Evolutionary conservation across 2,888 invertebrate genomes (phyloP).

Genomic region (Melanostoma mellinum): DNA sequence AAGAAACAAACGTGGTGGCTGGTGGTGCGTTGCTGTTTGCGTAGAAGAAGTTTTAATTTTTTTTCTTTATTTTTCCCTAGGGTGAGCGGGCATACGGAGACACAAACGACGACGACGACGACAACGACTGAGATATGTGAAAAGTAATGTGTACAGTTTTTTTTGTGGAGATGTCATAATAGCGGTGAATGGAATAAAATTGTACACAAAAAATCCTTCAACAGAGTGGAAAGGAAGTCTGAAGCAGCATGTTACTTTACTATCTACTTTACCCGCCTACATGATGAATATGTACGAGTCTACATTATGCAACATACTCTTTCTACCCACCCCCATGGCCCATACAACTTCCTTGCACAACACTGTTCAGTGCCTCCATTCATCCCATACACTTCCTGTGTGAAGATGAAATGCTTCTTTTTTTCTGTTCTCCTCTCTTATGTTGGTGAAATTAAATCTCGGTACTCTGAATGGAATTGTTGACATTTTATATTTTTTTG

Average conservation of each 20-base stretch:
- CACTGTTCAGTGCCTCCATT: constrained; percentile 2
- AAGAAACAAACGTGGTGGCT: constrained; percentile 8
- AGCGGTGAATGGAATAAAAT: constrained; percentile 46
- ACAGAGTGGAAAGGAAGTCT: constrained; percentile 5
- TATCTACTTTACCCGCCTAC: constrained; percentile 57
- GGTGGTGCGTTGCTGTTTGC: constrained; percentile 42
- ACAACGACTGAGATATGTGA: no score
- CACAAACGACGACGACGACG: no score
- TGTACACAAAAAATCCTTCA: constrained; percentile 6
- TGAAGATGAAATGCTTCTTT: constrained; percentile 62
- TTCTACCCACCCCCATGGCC: background rate
- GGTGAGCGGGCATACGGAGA: background rate
- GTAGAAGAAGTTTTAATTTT: background rate
- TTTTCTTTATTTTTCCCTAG: background rate
- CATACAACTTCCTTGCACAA: constrained; percentile 1
- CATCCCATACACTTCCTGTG: constrained; percentile 65
- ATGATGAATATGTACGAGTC: constrained; percentile 25
- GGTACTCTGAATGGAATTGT: constrained; percentile 58
- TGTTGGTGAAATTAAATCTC: constrained; percentile 71
- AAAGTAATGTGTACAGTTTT: no score
- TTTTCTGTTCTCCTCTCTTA: constrained; percentile 28
- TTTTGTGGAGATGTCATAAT: constrained; percentile 35
- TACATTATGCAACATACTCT: constrained; percentile 32
- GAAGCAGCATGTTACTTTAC: constrained; percentile 32
- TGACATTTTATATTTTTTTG: constrained; percentile 61